Percentiles rank a stretch among this genome's conserved stretches.
Evolutionary conservation across 1,140 invertebrate species (phyloP).

Genomic region (Diabrotica undecimpunctata): DNA sequence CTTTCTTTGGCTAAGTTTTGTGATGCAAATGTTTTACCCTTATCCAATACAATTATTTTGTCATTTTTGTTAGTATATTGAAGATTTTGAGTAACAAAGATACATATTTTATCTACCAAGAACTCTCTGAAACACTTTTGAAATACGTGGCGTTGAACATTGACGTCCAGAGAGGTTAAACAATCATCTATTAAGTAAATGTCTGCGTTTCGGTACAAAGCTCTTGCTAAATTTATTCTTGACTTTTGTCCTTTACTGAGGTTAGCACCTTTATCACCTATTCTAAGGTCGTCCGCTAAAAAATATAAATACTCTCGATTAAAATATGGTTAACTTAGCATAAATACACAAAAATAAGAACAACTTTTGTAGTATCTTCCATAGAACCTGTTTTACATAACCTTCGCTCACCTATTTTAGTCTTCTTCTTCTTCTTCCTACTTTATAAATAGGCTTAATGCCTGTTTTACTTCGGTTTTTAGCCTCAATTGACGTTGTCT

Average conservation of each 20-base stretch:
- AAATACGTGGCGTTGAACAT: constrained; percentile 79
- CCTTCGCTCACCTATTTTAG: too few relatives aligned
- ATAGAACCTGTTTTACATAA: too few relatives aligned
- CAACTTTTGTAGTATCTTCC: too few relatives aligned
- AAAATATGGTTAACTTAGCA: too few relatives aligned
- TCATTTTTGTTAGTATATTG: constrained; percentile 27
- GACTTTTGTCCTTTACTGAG: constrained; percentile 86
- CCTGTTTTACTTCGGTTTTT: too few relatives aligned
- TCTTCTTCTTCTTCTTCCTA: too few relatives aligned
- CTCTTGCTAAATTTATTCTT: constrained; percentile 80
- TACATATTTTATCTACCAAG: constrained; percentile 65
- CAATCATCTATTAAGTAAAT: constrained; percentile 81
- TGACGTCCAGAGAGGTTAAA: constrained; percentile 76
- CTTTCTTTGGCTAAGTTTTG: constrained; percentile 15
- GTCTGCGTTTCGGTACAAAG: constrained; percentile 74
- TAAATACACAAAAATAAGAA: too few relatives aligned
- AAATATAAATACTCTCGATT: constrained; percentile 55
- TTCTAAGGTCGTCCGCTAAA: constrained; percentile 74
- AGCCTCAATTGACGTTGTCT: too few relatives aligned
- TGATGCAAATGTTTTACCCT: constrained; percentile 24
- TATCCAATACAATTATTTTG: constrained; percentile 30
- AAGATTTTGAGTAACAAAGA: constrained; percentile 73
- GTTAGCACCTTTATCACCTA: constrained; percentile 76
- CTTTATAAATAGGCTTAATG: too few relatives aligned
- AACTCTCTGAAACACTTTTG: constrained; percentile 67